These are phyloP conservation scores for Spondyliosoma cantharus DNA, from an alignment of 2,797 vertebrate genomes.

Conservation along the genomic window DNA sequence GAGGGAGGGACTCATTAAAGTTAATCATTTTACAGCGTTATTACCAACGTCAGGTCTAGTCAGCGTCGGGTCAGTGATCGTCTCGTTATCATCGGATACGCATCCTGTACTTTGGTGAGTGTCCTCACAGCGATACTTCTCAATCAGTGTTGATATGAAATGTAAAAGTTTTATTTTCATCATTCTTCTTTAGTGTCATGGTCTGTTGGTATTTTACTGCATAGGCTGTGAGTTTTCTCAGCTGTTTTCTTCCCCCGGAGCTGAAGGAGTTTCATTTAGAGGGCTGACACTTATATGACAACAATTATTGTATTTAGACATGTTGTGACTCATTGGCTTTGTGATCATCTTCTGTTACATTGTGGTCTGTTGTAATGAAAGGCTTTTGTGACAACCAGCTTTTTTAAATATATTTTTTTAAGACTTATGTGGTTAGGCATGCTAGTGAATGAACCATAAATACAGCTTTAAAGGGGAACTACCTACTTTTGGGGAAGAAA, in stretches of 20 bases:
- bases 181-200: neutral
- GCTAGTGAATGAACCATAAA: neutral
- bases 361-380: neutral
- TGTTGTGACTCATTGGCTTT: neutral
- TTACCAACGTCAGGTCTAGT: neutral
- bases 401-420: neutral
- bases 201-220: neutral
- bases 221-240: neutral
- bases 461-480: neutral
- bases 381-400: neutral
- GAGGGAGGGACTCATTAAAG: conserved; percentile 25
- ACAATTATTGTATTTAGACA: too few species aligned
- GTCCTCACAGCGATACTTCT: neutral
- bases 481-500: too few species aligned
- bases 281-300: neutral
- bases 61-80: conserved; percentile 11
- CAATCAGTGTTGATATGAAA: neutral
- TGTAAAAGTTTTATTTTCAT: neutral
- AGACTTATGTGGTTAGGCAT: neutral
- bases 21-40: conserved; percentile 65
- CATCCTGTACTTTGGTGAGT: conserved; percentile 34
- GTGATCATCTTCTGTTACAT: too few species aligned
- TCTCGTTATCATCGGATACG: conserved; percentile 6
- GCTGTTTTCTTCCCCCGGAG: neutral
- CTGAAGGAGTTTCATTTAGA: neutral